Base-by-base conservation (phyloP, 1,140 invertebrate species). In the Euschistus heros region DNA sequence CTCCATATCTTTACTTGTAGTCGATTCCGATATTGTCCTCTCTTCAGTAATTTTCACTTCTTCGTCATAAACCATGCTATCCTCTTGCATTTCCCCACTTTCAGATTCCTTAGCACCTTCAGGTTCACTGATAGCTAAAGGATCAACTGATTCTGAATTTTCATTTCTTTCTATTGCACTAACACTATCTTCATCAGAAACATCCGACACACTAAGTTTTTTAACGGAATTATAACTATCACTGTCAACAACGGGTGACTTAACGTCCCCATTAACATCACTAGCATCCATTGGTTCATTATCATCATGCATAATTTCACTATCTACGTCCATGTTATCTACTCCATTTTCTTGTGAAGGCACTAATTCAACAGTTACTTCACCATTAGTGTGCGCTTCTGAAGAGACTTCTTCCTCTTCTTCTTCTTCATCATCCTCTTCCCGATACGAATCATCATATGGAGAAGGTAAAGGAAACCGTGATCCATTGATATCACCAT, bases 401-500 rank as follows among this genome's bases (percentile, higher is more conserved):
- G 59, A 26, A 46, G n/a, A 15, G 17, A 70, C 71, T 17, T 68
- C 67, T 69, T 73, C 70, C 22, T 68, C 62, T 20, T 69, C 64
- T 30, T 65, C 69, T 17, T 70, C 66, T 6, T 66, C 68, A 6
- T 37, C 44, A 37, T 66, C 64, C 24, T 66, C n/a, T 30, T 52
- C 22, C 18, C 24, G 24, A 50, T 24, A 63, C 10, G 54, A 57
- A 33, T 62, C n/a, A 8, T 50, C 17, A 24, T n/a, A 15, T 18
- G 37, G n/a, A n/a, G 46, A 22, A 8, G 26, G 63, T 20, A 65
- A 2, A 65, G 33, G 52, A 55, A 55, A 61, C 42, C 59, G 26
- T 17, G 27, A 37, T 52, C 74, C 75, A 70, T 75, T 75, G 61
- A 76, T 30, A 64, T 76, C 76, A 33, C 76, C 77, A 71, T 78